Percentiles rank a stretch among this genome's conserved stretches.
These are phyloP conservation scores for Apis florea DNA, from an alignment of 1,140 invertebrate species.

Conservation along the genomic window DNA sequence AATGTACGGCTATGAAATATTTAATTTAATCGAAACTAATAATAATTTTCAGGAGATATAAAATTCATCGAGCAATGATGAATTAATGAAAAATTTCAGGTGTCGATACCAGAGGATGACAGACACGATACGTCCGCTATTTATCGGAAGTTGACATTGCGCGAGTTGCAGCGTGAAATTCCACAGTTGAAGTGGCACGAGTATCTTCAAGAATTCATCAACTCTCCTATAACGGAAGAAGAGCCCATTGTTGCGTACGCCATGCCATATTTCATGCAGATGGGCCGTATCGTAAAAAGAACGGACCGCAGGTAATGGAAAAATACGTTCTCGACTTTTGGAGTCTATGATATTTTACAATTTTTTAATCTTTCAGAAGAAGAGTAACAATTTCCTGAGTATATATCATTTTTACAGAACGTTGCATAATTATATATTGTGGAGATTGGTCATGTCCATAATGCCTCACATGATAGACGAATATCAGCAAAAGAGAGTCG, in stretches of 20 bases:
- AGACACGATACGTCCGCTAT: slow-evolving; percentile 90
- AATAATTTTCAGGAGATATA: no score
- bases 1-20: slow-evolving; percentile 82
- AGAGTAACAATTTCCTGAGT: neutral
- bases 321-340: neutral
- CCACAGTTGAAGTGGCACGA: slow-evolving; percentile 89
- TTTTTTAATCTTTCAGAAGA: neutral
- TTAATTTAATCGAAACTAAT: no score
- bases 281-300: slow-evolving; percentile 86
- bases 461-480: slow-evolving; percentile 91
- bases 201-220: slow-evolving; percentile 87
- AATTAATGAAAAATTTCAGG: slow-evolving; percentile 77
- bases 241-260: slow-evolving; percentile 91
- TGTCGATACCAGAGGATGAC: slow-evolving; percentile 89
- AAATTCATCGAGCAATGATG: no score
- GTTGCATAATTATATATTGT: slow-evolving; percentile 91
- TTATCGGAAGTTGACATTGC: slow-evolving; percentile 86
- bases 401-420: slow-evolving; percentile 80
- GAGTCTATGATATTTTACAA: neutral
- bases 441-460: slow-evolving; percentile 90
- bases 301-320: slow-evolving; percentile 84
- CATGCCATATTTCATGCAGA: slow-evolving; percentile 88
- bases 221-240: slow-evolving; percentile 83
- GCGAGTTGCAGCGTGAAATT: slow-evolving; percentile 84
- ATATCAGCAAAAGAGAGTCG: slow-evolving; percentile 87